phyloP scores from a whole-genome alignment of 2,113 vertebrate species.

The Chunga burmeisteri region DNA sequence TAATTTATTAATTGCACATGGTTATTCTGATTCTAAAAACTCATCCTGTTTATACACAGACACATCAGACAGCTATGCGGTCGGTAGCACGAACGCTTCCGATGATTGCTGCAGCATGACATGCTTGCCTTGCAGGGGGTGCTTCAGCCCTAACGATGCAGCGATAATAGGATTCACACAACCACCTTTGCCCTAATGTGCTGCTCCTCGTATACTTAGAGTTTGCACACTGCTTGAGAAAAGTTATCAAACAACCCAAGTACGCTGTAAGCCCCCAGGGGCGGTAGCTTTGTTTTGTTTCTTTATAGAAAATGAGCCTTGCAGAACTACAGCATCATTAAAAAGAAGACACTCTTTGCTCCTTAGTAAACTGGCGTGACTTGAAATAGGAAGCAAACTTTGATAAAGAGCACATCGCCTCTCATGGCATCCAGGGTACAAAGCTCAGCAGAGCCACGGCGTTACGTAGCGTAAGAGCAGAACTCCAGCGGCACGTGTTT shows the following conservation, averaged over 20 bases:
- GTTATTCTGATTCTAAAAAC: neutral
- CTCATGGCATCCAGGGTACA: neutral
- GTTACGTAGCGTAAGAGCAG: too few species aligned
- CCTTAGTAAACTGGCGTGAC: neutral
- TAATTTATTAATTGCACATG: neutral
- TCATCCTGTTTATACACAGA: neutral
- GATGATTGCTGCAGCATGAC: accelerated
- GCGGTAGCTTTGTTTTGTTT: too few species aligned
- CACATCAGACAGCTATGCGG: accelerated
- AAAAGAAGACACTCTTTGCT: neutral
- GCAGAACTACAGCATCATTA: accelerated
- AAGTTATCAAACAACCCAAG: accelerated
- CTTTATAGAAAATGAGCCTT: neutral
- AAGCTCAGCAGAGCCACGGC: neutral
- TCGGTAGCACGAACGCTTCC: accelerated
- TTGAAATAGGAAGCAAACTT: neutral
- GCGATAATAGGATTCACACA: too few species aligned
- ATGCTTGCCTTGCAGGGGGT: accelerated
- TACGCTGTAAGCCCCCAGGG: accelerated
- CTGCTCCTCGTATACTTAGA: accelerated
- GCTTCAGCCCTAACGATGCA: accelerated
- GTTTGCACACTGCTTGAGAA: too few species aligned
- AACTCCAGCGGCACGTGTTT: neutral
- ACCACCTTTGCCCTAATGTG: accelerated
- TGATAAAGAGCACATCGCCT: neutral